Conservation (phyloP, 2,113 vertebrate genomes). For the human region DNA sequence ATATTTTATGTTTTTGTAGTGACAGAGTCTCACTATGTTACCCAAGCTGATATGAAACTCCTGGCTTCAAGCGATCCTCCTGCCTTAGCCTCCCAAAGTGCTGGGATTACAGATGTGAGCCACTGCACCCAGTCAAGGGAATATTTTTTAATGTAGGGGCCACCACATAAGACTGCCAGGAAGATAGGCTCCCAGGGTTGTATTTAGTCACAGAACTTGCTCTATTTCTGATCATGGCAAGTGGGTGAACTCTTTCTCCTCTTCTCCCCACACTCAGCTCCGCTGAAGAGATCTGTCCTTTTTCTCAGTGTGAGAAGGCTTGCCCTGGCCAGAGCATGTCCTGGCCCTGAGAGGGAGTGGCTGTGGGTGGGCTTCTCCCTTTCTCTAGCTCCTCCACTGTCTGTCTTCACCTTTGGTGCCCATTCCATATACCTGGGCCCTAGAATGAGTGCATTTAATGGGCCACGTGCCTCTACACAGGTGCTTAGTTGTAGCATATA, state of each 20-base stretch:
- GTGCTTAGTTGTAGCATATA: background rate
- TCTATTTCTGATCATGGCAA: background rate
- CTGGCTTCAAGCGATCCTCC: background rate
- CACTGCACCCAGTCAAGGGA: background rate
- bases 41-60: background rate
- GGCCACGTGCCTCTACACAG: background rate
- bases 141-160: too few species aligned
- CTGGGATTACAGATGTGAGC: background rate
- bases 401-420: background rate
- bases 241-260: background rate
- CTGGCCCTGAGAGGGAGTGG: background rate
- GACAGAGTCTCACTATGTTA: background rate
- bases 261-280: background rate
- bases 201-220: background rate
- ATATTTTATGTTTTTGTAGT: too few species aligned
- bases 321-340: background rate
- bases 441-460: background rate
- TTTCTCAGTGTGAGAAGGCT: background rate
- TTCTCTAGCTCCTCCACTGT: background rate
- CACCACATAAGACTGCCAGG: background rate
- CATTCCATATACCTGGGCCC: too few species aligned
- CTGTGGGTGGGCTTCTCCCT: background rate
- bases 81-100: background rate
- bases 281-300: background rate
- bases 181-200: background rate